Evolutionary conservation across 2,888 invertebrate genomes (phyloP).

Genomic region (Eristalis tenax): DNA sequence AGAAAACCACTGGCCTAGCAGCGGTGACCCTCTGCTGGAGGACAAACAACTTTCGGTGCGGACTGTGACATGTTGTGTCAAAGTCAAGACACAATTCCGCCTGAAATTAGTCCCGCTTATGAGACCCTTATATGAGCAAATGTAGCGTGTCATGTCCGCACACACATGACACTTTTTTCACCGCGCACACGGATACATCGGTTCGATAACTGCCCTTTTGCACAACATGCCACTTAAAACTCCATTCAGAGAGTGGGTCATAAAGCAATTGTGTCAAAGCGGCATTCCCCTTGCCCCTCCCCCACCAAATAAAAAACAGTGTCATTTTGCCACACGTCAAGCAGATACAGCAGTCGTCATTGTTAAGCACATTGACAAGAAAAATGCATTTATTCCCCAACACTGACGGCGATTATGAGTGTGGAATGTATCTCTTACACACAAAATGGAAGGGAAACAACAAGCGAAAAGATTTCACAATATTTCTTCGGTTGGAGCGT

Average conservation of each 20-base stretch:
- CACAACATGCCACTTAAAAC: conserved; percentile 18
- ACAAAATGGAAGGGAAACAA: background rate
- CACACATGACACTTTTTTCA: conserved; percentile 7
- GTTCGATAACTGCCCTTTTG: conserved; percentile 27
- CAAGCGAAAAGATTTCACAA: conserved; percentile 7
- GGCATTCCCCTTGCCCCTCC: background rate
- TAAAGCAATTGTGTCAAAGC: conserved; percentile 40
- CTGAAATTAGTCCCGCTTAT: conserved; percentile 10
- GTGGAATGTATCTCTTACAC: conserved; percentile 28
- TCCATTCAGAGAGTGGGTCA: conserved; percentile 56
- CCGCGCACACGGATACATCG: background rate
- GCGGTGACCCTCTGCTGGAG: background rate
- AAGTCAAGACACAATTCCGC: conserved; percentile 21
- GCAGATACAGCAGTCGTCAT: conserved; percentile 16
- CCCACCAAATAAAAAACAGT: background rate
- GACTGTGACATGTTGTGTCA: conserved; percentile 44
- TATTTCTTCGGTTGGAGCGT: background rate
- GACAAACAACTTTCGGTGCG: conserved; percentile 1
- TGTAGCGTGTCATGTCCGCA: conserved; percentile 46
- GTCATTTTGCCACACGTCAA: conserved; percentile 1
- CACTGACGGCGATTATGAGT: background rate
- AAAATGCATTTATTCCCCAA: conserved; percentile 20
- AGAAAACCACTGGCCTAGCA: background rate
- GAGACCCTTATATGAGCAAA: conserved; percentile 16
- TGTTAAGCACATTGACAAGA: conserved; percentile 33